Conservation (phyloP, 2,888 invertebrate genomes). For the Thymelicus lineola region DNA sequence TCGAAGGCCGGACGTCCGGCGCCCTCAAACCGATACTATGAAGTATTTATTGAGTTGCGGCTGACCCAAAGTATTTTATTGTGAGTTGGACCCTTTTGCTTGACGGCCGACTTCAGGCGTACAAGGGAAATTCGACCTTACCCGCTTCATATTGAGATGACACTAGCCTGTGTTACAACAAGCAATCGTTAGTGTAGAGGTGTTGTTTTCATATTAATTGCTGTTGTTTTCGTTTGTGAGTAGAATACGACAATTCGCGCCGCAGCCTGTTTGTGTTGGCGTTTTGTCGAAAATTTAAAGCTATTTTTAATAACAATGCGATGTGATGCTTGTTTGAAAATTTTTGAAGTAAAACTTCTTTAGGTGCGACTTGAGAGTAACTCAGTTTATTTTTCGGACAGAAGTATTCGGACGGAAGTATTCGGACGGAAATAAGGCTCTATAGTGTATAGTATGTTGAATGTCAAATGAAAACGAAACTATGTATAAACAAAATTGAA, state of each 20-base stretch:
- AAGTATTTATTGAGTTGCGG: slow-evolving; percentile 85
- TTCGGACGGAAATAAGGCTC: too few species aligned
- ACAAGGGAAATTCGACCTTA: slow-evolving; percentile 48
- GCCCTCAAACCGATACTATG: slow-evolving; percentile 81
- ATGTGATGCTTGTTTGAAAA: slow-evolving; percentile 11
- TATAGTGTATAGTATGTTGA: too few species aligned
- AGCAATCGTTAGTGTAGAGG: slow-evolving; percentile 57
- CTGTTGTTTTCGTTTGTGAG: slow-evolving; percentile 69
- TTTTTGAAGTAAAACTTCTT: too few species aligned
- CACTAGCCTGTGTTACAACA: slow-evolving; percentile 46
- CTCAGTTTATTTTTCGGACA: too few species aligned
- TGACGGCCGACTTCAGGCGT: slow-evolving; percentile 47
- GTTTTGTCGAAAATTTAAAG: slow-evolving; percentile 28
- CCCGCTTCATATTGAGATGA: slow-evolving; percentile 39
- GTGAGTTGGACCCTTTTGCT: slow-evolving; percentile 73
- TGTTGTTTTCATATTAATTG: slow-evolving; percentile 73
- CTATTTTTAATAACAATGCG: slow-evolving; percentile 28
- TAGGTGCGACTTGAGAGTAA: too few species aligned
- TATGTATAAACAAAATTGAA: too few species aligned
- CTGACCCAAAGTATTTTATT: slow-evolving; percentile 82
- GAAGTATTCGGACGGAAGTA: too few species aligned
- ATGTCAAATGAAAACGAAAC: too few species aligned
- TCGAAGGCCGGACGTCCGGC: slow-evolving; percentile 80
- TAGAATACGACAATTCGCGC: slow-evolving; percentile 62
- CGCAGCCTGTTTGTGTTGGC: slow-evolving; percentile 46